Evolutionary conservation across 2,113 vertebrate species (phyloP), one percentile per base, ranked within the genome.

Genomic region (Serinus canaria): DNA sequence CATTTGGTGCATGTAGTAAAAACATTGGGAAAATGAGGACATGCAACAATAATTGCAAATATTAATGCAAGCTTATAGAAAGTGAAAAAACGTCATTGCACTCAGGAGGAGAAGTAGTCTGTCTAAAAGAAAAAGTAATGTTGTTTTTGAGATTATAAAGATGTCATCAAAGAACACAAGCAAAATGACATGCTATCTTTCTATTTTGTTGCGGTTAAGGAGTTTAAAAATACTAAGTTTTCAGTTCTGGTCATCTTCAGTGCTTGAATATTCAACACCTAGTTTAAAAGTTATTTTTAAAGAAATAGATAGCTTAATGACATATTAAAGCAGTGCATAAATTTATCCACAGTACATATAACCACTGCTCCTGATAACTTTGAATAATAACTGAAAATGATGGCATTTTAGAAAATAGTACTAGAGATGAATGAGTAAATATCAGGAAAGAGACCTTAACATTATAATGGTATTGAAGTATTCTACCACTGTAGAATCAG

Each of bases 21-120:
- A 94, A n/a, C 33, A 15, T 18, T n/a, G 56, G 27, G 46, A 73
- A 33, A 83, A 63, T 43, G 3, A 68, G 53, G 33, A 77, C 21
- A 13, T 66, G 52, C 50, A 72, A n/a, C 47, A 74, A 8, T 18
- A 90, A 76, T 53, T 83, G 30, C 24, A 64, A 47, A 56, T 80
- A 49, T 18, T 64, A 56, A 24, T 1, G 1, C 0, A 2, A 27
- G 21, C 46, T 83, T 89, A 30, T 13, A 60, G 72, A 80, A 47
- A 27, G 14, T 72, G 68, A 44, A 63, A 94, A 89, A 52, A 1
- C 0, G 0, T 46, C 7, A 13, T 69, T 91, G 20, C 1, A n/a
- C 15, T 76, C 4, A 21, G 41, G 17, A 37, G 39, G 63, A 86
- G 27, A 74, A 49, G 14, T 20, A 15, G 3, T 68, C 14, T 67